These are phyloP conservation scores for Eubasilissa regina DNA, from an alignment of 1,140 invertebrate genomes.

Conservation along the genomic window DNA sequence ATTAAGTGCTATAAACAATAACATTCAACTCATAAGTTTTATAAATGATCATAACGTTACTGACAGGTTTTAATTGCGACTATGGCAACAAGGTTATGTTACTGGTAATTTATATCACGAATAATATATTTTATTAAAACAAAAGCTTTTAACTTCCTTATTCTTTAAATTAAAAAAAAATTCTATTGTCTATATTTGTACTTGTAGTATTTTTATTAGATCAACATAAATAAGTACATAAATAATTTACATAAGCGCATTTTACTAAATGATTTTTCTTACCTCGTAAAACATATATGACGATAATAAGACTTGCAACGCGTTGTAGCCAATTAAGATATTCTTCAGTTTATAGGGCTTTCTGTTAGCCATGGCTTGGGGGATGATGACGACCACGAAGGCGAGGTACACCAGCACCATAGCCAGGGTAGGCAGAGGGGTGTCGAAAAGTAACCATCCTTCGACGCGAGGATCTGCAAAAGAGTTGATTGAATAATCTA, in stretches of 20 bases:
- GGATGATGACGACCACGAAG: conserved; percentile 86
- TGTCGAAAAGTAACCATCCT: conserved; percentile 93
- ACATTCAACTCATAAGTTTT: conserved; percentile 1
- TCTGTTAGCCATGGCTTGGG: conserved; percentile 88
- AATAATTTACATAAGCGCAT: not conserved
- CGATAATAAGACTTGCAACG: conserved; percentile 89
- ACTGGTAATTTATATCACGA: too few relatives aligned
- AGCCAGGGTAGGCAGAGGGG: conserved; percentile 87
- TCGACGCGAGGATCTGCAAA: conserved; percentile 87
- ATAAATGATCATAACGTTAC: too few relatives aligned
- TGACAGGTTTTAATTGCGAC: too few relatives aligned
- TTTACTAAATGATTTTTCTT: conserved; percentile 61
- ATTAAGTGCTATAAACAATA: conserved; percentile 82
- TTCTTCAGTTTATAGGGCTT: conserved; percentile 89
- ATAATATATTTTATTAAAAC: too few relatives aligned
- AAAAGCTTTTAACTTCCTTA: too few relatives aligned
- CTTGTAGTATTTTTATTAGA: too few relatives aligned
- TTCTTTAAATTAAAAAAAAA: too few relatives aligned
- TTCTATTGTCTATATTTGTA: too few relatives aligned
- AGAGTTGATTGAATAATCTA: not conserved
- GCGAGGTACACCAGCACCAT: conserved; percentile 88
- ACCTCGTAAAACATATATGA: conserved; percentile 93
- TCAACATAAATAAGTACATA: not conserved
- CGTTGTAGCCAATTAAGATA: conserved; percentile 91
- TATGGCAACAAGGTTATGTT: too few relatives aligned